Base-by-base conservation (phyloP, 2,888 invertebrate species). In the Chrysodeixis includens region DNA sequence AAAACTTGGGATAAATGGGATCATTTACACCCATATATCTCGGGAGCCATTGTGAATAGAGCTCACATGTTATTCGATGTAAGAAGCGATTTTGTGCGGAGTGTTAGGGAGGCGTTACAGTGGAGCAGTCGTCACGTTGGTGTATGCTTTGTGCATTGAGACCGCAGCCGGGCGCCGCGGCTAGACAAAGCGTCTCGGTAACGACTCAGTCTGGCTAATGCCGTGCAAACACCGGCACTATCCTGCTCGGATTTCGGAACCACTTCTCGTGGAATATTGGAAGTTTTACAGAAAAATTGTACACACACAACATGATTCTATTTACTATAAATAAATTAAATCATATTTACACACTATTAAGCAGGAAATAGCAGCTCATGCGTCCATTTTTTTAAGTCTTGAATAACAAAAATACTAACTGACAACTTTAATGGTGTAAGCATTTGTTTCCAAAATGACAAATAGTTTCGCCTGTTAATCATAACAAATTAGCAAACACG, bases 1-100 rank as follows among this genome's bases (percentile, higher is more conserved):
- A 75, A 68, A 71, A 64, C 63, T 78, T 63, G 44, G 46, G 55
- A 76, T 76, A 70, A 78, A 76, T 79, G 62, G 18, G 66, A 79
- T 76, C 62, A 76, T 79, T 79, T 70, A 72, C 57, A 54, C 49
- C 7, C 57, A 60, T 70, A 64, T 63, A 64, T 70, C 59, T 54
- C 52, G 30, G 30, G 22, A 16, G 56, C 67, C 46, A 70, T 68
- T 70, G 66, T 76, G 76, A 63, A 76, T 63, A 68, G 66, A 59
- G 60, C 22, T 46, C 40, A 55, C 62, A 60, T 72, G 73, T 76
- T 68, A 75, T 73, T 73, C 59, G 77, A 65, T 63, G 53, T 58
- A 66, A 60, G 73, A 69, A 73, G 30, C 78, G 69, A 73, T 66
- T 66, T 66, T 56, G 57, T 63, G 61, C 26, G 20, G 64, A 69